A percentile compares a stretch with the other conserved stretches of the same genome.
Evolutionary conservation across 2,888 invertebrate species (phyloP).

Genomic region (Iphiclides podalirius): DNA sequence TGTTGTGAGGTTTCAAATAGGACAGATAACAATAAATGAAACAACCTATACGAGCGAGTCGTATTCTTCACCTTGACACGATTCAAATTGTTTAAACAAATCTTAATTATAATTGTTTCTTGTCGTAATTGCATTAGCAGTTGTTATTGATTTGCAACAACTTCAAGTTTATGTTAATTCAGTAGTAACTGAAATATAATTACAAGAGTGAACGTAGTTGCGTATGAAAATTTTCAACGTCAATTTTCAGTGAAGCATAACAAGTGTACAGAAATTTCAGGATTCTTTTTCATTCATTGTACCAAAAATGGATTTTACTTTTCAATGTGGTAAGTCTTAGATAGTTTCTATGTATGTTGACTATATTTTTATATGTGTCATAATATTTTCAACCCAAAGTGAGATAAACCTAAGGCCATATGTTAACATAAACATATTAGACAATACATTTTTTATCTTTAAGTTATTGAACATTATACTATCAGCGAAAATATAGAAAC

Average conservation of each 20-base stretch:
- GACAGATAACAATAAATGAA: slow-evolving; percentile 20
- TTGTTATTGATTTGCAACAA: slow-evolving; percentile 44
- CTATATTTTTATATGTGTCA: neutral
- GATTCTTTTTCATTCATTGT: slow-evolving; percentile 22
- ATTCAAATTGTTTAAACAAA: slow-evolving; percentile 32
- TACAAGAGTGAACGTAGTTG: slow-evolving; percentile 58
- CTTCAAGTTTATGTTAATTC: slow-evolving; percentile 53
- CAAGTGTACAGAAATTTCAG: slow-evolving; percentile 31
- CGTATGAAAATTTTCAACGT: slow-evolving; percentile 40
- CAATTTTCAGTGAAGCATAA: slow-evolving; percentile 64
- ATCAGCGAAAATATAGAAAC: too few relatives aligned
- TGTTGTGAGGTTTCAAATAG: slow-evolving; percentile 45
- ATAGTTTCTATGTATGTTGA: neutral
- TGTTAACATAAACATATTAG: slow-evolving; percentile 14
- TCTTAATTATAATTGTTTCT: slow-evolving; percentile 36
- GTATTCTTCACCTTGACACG: slow-evolving; percentile 45
- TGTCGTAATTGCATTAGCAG: slow-evolving; percentile 34
- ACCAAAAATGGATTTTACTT: slow-evolving; percentile 52
- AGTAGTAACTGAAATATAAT: slow-evolving; percentile 34
- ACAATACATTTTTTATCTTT: neutral
- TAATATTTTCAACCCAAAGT: neutral
- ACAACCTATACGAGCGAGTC: slow-evolving; percentile 27
- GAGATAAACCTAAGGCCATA: slow-evolving; percentile 14
- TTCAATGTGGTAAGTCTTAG: slow-evolving; percentile 59
- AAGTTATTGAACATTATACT: neutral